phyloP scores from a whole-genome alignment of 2,113 vertebrate species.

The Apaloderma vittatum region DNA sequence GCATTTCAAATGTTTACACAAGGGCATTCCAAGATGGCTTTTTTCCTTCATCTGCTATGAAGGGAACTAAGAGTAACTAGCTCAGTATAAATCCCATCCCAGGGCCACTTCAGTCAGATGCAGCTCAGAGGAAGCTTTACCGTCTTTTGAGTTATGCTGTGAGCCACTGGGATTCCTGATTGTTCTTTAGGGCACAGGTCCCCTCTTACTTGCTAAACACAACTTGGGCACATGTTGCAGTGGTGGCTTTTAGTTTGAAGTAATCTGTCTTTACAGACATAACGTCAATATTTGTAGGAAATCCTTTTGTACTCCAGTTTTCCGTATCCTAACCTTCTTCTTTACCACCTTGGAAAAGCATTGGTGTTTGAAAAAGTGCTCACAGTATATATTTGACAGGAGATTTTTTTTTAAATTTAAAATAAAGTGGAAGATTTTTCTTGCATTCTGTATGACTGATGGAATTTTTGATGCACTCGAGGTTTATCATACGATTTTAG shows the following conservation, averaged over 20 bases:
- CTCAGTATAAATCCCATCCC: not conserved
- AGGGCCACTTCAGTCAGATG: not conserved
- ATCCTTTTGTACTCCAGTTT: not conserved
- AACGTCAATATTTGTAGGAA: not conserved
- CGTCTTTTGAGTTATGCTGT: not conserved
- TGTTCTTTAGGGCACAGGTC: not conserved
- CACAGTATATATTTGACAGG: not conserved
- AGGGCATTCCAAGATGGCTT: not conserved
- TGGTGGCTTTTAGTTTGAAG: not conserved
- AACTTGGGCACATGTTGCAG: not conserved
- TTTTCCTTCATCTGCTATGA: not conserved
- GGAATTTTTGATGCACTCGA: not conserved
- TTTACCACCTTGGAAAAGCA: not conserved
- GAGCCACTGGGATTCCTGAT: not conserved
- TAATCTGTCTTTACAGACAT: not conserved
- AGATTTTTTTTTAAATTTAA: not conserved
- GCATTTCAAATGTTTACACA: not conserved
- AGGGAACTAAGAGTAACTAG: not conserved
- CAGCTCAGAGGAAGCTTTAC: not conserved
- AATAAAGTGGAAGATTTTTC: not conserved
- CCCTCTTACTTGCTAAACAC: not conserved
- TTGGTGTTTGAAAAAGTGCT: not conserved
- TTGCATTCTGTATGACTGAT: not conserved
- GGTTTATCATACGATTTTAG: not conserved
- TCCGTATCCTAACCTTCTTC: not conserved